A percentile compares a stretch with the other conserved stretches of the same genome.
These are phyloP conservation scores for Rhadina sibilatrix DNA, from an alignment of 2,113 vertebrate species.

Conservation along the genomic window DNA sequence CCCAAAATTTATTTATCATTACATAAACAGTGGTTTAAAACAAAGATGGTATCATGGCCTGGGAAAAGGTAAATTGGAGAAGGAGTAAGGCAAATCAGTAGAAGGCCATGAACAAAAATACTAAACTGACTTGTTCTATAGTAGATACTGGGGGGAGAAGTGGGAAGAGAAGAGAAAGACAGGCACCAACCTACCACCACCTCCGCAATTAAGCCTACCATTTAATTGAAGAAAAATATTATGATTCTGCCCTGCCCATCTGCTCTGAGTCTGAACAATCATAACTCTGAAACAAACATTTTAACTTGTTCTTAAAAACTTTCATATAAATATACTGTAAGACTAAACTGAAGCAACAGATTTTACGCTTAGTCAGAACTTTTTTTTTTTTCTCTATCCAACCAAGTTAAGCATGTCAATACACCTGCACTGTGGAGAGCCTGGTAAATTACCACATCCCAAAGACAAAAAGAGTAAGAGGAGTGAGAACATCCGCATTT, in stretches of 20 bases:
- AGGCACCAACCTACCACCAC: conserved; percentile 83
- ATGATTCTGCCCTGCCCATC: conserved; percentile 85
- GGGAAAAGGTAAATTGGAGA: not conserved
- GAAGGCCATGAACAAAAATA: not conserved
- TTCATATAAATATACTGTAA: conserved; percentile 55
- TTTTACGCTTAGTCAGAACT: conserved; percentile 30
- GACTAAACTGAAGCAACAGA: conserved; percentile 57
- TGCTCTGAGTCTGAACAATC: conserved; percentile 87
- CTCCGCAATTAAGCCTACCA: conserved; percentile 72
- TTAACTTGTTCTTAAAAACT: conserved; percentile 69
- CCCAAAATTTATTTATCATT: not conserved
- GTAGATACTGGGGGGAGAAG: not conserved
- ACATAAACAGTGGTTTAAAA: not conserved
- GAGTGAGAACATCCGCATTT: not conserved
- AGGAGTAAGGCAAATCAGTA: not conserved
- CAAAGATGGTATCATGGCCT: not conserved
- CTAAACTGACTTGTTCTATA: not conserved
- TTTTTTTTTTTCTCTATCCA: not conserved
- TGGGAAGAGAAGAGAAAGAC: conserved; percentile 54
- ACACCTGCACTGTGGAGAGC: not conserved
- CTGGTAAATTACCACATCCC: not conserved
- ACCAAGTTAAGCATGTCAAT: not conserved
- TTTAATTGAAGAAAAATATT: conserved; percentile 51
- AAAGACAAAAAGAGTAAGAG: not conserved
- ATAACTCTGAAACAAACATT: conserved; percentile 80